Evolutionary conservation across 2,113 vertebrate species (phyloP).

Genomic region (Platycercus adscitus): DNA sequence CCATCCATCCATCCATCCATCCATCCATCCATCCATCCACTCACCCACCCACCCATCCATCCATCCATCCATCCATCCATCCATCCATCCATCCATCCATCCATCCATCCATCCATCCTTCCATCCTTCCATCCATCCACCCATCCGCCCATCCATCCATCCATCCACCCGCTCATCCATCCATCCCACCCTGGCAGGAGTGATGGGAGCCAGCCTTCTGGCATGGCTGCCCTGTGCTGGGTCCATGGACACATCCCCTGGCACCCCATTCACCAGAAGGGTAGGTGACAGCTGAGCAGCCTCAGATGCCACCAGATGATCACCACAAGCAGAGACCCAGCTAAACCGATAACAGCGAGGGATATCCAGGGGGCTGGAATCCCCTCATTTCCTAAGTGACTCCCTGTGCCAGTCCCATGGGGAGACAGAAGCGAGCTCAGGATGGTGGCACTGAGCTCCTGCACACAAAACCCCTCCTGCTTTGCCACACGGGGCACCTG

Average conservation of each 20-base stretch:
- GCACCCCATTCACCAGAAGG: not conserved
- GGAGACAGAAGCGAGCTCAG: accelerated
- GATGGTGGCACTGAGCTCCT: not conserved
- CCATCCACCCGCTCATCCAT: not conserved
- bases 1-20: accelerated
- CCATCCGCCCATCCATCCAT: not conserved
- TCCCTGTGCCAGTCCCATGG: accelerated
- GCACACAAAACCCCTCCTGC: not conserved
- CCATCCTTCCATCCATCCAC: not conserved
- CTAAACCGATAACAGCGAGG: not conserved
- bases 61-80: not conserved
- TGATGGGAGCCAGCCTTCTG: not conserved
- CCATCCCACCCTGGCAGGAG: accelerated
- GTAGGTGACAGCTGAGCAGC: not conserved
- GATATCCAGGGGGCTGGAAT: not conserved
- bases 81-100: too few relatives aligned
- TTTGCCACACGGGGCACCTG: not conserved
- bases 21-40: not conserved
- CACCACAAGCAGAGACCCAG: accelerated
- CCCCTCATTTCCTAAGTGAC: not conserved
- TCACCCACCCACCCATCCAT: not conserved
- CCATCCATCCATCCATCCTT: not conserved
- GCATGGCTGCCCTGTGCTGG: not conserved
- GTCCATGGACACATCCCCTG: accelerated
- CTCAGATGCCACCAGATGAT: conserved; percentile 55